These are phyloP conservation scores for Drosophila suzukii DNA, from an alignment of 1,140 invertebrate species.

Conservation along the genomic window DNA sequence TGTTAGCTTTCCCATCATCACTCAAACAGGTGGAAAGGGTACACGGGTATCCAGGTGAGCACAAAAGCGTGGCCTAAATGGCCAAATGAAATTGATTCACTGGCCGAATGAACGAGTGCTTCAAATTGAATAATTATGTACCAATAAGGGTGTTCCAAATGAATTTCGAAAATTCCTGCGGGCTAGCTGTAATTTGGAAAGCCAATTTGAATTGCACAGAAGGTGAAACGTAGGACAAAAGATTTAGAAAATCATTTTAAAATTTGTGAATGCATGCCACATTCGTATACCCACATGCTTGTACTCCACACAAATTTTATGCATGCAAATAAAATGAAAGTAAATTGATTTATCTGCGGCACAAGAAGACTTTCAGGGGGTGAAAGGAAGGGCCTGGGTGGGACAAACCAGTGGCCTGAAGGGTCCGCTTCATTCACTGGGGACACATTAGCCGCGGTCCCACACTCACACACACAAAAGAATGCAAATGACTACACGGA, in stretches of 20 bases:
- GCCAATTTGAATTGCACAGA: constrained; percentile 17
- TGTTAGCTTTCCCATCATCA: constrained; percentile 75
- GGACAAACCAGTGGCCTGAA: constrained; percentile 15
- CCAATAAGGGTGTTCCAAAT: constrained; percentile 31
- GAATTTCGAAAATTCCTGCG: constrained; percentile 19
- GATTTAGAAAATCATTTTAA: constrained; percentile 68
- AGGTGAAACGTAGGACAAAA: constrained; percentile 29
- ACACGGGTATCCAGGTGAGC: constrained; percentile 24
- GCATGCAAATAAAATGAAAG: constrained; percentile 80
- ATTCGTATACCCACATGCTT: constrained; percentile 5
- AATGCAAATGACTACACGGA: constrained; percentile 62
- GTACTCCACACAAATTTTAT: constrained; percentile 63
- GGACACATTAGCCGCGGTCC: constrained; percentile 71
- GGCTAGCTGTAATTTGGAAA: constrained; percentile 53
- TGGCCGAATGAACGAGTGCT: constrained; percentile 25
- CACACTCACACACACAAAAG: constrained; percentile 41
- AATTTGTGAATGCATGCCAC: constrained; percentile 33
- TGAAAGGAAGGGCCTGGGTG: background rate
- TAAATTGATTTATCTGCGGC: constrained; percentile 80
- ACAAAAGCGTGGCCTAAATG: constrained; percentile 43
- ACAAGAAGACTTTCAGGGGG: constrained; percentile 21
- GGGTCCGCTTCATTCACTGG: constrained; percentile 70
- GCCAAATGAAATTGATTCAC: constrained; percentile 49
- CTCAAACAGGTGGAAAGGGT: constrained; percentile 36
- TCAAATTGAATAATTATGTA: constrained; percentile 76